Evolutionary conservation across 2,888 invertebrate genomes (phyloP).

Genomic region (Crematogaster levior): DNA sequence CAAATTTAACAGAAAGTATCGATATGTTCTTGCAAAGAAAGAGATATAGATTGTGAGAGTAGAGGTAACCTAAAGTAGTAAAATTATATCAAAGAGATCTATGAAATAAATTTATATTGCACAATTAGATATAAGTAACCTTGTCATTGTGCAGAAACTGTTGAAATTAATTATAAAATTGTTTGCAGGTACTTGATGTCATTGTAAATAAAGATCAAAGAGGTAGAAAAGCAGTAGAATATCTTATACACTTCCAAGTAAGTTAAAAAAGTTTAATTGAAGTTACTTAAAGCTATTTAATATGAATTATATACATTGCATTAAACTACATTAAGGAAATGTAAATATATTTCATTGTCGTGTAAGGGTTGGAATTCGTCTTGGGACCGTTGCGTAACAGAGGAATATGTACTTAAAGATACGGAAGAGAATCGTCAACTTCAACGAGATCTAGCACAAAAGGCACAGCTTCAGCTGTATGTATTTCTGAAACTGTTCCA

Average conservation of each 20-base stretch:
- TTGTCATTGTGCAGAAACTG: neutral
- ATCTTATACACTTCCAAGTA: conserved; percentile 97
- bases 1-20: neutral
- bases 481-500: conserved; percentile 76
- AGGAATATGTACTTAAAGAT: conserved; percentile 95
- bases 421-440: conserved; percentile 95
- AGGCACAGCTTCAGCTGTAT: conserved; percentile 94
- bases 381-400: conserved; percentile 97
- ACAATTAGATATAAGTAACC: neutral
- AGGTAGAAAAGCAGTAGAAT: conserved; percentile 93
- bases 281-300: conserved; percentile 78
- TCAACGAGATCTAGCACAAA: conserved; percentile 95
- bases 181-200: conserved; percentile 92
- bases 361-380: conserved; percentile 96
- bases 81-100: neutral
- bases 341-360: conserved; percentile 44
- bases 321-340: neutral
- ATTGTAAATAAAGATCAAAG: conserved; percentile 93
- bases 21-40: neutral
- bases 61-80: neutral
- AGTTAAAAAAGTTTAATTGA: conserved; percentile 87
- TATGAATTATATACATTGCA: neutral
- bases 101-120: neutral
- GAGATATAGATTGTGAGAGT: neutral
- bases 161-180: conserved; percentile 18